Conservation (phyloP, 2,888 invertebrate genomes). For the Drosophila nigritarsus region DNA sequence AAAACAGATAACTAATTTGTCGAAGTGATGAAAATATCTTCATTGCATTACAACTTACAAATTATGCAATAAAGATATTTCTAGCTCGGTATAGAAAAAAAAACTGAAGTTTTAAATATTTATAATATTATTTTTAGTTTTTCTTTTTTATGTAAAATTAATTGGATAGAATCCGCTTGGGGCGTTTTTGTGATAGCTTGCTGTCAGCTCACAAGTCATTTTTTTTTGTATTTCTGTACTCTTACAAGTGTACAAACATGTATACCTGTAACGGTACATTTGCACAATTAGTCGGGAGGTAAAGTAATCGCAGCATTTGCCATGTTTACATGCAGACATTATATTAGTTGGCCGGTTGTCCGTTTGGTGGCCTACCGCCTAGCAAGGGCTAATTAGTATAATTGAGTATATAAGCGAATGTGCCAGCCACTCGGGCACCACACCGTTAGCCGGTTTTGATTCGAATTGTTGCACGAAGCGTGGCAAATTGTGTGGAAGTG, state of each 20-base stretch:
- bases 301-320: slow-evolving; percentile 31
- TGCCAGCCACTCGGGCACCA: slow-evolving; percentile 19
- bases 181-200: not conserved
- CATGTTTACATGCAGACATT: slow-evolving; percentile 68
- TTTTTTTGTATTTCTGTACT: slow-evolving; percentile 6
- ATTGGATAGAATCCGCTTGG: not conserved
- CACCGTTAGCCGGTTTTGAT: slow-evolving; percentile 51
- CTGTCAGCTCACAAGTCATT: slow-evolving; percentile 52
- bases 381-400: slow-evolving; percentile 77
- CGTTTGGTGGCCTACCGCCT: slow-evolving; percentile 49
- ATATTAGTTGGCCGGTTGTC: slow-evolving; percentile 62
- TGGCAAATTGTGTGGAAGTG: slow-evolving; percentile 81
- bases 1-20: no score
- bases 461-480: slow-evolving; percentile 79
- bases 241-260: not conserved
- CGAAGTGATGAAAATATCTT: no score
- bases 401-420: slow-evolving; percentile 75
- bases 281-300: slow-evolving; percentile 31
- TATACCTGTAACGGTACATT: slow-evolving; percentile 9
- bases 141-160: not conserved
- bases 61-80: not conserved
- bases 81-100: no score
- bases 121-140: not conserved
- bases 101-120: not conserved
- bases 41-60: not conserved